phyloP scores from a whole-genome alignment of 2,888 invertebrate genomes.

The Agelastica alni region DNA sequence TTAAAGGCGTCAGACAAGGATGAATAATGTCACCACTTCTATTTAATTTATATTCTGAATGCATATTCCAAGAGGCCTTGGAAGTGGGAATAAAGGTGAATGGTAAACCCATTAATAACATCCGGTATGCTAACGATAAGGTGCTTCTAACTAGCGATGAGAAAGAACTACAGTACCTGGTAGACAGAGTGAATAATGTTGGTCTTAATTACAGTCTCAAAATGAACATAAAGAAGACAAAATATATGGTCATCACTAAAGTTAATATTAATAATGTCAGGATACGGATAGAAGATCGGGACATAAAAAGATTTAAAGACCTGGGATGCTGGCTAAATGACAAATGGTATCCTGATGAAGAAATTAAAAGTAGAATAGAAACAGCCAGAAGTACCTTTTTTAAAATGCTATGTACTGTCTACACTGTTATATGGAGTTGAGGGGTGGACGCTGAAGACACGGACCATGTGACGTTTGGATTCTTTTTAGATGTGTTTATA shows the following conservation, averaged over 20 bases:
- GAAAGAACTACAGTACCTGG: background rate
- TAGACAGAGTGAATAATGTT: background rate
- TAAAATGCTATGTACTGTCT: conserved; percentile 2
- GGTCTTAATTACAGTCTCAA: background rate
- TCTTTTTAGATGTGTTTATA: no score
- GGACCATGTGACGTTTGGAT: no score
- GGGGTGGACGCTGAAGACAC: no score
- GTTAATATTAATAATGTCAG: background rate
- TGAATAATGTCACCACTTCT: conserved; percentile 2
- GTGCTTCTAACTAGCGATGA: background rate
- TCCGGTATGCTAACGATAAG: background rate
- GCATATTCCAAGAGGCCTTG: no score
- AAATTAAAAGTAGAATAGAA: conserved; percentile 21
- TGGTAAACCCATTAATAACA: background rate
- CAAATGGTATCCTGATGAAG: no score
- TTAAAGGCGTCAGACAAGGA: background rate
- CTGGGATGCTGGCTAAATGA: conserved; percentile 16
- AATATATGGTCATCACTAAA: background rate
- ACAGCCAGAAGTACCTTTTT: conserved; percentile 15
- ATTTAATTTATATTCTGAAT: background rate
- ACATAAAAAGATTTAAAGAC: conserved; percentile 18
- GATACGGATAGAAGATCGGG: no score
- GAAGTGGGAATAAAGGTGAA: no score
- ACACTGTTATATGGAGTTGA: no score
- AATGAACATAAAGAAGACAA: background rate